Conservation (phyloP, 2,113 vertebrate genomes). For the Mormyrus iriodes region DNA sequence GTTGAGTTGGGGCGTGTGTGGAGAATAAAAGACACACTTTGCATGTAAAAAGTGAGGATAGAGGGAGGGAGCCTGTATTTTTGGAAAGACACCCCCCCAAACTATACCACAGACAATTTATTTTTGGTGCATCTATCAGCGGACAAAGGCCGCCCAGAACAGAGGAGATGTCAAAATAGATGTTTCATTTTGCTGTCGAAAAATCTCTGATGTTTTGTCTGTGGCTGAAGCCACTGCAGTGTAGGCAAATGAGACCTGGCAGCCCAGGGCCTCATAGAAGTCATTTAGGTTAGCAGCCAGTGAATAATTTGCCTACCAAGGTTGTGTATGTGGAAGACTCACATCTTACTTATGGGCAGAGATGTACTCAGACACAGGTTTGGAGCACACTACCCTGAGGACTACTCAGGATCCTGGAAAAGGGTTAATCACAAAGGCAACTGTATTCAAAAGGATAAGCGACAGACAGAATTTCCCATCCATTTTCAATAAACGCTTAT, state of each 20-base stretch:
- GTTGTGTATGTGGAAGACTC: background rate
- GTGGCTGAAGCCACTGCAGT: constrained; percentile 8
- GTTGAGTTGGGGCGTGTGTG: constrained; percentile 30
- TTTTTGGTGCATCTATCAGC: constrained; percentile 34
- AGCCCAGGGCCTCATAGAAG: background rate
- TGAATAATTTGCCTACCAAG: background rate
- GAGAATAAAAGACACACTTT: constrained; percentile 63
- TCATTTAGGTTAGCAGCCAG: background rate
- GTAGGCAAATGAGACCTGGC: constrained; percentile 18
- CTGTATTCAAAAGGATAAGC: background rate
- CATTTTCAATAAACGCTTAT: too few relatives aligned
- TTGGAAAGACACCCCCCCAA: background rate
- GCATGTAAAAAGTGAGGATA: constrained; percentile 64
- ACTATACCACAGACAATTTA: constrained; percentile 1
- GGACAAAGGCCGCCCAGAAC: constrained; percentile 32
- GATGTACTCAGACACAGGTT: background rate
- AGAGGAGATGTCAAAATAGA: constrained; percentile 46
- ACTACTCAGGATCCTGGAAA: background rate
- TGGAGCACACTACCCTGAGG: background rate
- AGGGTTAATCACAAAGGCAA: background rate
- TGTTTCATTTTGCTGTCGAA: constrained; percentile 34
- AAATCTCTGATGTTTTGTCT: constrained; percentile 46
- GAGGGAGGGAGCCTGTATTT: background rate
- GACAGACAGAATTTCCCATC: background rate
- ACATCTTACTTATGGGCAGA: background rate